Evolutionary conservation across 2,113 vertebrate genomes (phyloP), one percentile per base, ranked within the genome.

Genomic region (Tympanuchus pallidicinctus): DNA sequence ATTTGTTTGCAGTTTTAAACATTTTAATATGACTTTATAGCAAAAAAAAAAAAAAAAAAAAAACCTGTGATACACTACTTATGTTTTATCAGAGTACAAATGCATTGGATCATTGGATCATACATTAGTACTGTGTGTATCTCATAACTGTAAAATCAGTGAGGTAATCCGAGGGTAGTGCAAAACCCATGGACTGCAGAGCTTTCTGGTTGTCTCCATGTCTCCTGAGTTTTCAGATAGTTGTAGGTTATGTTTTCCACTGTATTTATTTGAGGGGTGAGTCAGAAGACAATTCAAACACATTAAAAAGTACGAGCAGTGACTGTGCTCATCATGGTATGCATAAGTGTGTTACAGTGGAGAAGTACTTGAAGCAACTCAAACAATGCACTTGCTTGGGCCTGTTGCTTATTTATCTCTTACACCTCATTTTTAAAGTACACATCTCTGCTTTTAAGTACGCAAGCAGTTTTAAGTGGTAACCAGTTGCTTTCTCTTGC

Each of bases 21-120:
- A 34, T 56, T 85, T 52, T 77, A 28, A 77, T 73, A 15, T 77
- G 4, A 67, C 59, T 91, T 92, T 89, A 8, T 63, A 60, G 67
- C 42, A 52, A 10, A 84, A 42, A 67, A 76, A 7, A 30, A 25
- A 32, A 30, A 36, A 36, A 36, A 16, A 30, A n/a, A 25, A 14
- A 17, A 17, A 36, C 25, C 24, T 86, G 25, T 21, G 5, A 15
- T 50, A 47, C 21, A 27, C n/a, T 71, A 32, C 9, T 16, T 3
- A 6, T 14, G 8, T 71, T 77, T 86, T 81, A 32, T 60, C 43
- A 83, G 34, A 88, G 28, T 17, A 86, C 28, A 42, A 63, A 84
- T 71, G 24, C 18, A 76, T 90, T 65, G 56, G 12, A 30, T 74
- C 18, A 76, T 89, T 65, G 56, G 12, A 30, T 74, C 4, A 50